These are phyloP conservation scores for Epizoanthus stellaris DNA, from an alignment of 92 coral and sea anemone genomes.

Conservation along the genomic window DNA sequence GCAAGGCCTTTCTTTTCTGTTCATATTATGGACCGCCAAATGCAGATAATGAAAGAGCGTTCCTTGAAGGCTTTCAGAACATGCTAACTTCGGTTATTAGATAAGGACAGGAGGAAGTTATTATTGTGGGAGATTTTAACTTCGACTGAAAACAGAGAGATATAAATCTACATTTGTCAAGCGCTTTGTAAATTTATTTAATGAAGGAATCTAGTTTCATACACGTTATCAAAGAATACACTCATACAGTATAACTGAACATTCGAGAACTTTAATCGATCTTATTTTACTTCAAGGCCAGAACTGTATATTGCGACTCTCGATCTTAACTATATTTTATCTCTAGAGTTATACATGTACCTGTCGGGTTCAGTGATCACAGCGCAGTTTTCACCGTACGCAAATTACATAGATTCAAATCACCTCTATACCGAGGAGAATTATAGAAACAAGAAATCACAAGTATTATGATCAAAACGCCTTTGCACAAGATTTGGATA, in stretches of 20 bases:
- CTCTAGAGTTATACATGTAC: conserved; percentile 28
- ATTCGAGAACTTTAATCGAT: conserved; percentile 31
- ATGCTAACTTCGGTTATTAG: conserved; percentile 7
- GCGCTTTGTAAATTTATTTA: conserved; percentile 19
- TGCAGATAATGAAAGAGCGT: conserved; percentile 42
- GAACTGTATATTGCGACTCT: conserved; percentile 25
- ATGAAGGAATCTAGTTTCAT: conserved; percentile 38
- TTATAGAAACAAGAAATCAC: conserved; percentile 45
- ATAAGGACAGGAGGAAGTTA: conserved; percentile 26
- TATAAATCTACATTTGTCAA: conserved; percentile 26
- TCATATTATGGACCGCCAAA: conserved; percentile 61
- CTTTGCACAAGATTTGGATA: conserved; percentile 4
- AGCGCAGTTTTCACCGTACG: conserved; percentile 47
- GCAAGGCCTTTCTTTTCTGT: conserved; percentile 49
- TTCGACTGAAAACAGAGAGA: conserved; percentile 48
- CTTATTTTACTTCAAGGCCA: conserved; percentile 25
- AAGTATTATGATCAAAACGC: conserved; percentile 47
- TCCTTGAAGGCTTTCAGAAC: conserved; percentile 40
- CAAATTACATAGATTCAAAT: neutral
- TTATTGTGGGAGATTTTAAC: conserved; percentile 23
- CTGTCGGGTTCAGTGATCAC: conserved; percentile 60
- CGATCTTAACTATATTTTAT: too few relatives aligned
- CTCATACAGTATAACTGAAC: conserved; percentile 31
- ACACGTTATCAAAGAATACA: conserved; percentile 5
- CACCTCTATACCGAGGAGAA: neutral